These are phyloP conservation scores for Amiota mariae DNA, from an alignment of 2,888 invertebrate genomes.

Conservation along the genomic window DNA sequence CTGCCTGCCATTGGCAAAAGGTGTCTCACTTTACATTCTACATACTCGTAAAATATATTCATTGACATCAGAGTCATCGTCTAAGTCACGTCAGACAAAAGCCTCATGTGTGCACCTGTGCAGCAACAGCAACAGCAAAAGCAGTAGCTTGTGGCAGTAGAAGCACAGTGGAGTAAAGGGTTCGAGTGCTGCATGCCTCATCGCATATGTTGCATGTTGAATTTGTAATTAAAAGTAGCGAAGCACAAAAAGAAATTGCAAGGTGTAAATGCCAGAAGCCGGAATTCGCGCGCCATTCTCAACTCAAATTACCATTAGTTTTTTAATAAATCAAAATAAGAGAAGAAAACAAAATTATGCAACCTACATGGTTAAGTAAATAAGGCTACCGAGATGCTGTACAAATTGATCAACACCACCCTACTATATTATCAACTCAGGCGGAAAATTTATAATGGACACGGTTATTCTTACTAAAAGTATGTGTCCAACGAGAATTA, in stretches of 20 bases:
- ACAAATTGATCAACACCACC: too few species aligned
- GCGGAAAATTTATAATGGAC: too few species aligned
- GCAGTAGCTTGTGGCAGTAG: background rate
- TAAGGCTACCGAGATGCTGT: too few species aligned
- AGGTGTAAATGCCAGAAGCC: conserved; percentile 61
- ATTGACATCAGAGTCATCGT: background rate
- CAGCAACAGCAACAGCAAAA: conserved; percentile 38
- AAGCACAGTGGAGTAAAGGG: background rate
- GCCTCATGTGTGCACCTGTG: background rate
- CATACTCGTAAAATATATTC: background rate
- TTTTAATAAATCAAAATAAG: too few species aligned
- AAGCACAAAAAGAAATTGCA: conserved; percentile 49
- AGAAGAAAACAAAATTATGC: too few species aligned
- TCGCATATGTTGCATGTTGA: conserved; percentile 45
- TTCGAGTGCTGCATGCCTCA: background rate
- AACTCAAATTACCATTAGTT: conserved; percentile 12
- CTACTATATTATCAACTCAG: too few species aligned
- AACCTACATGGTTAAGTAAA: too few species aligned
- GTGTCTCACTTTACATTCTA: too few species aligned
- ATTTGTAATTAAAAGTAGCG: conserved; percentile 55
- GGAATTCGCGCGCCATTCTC: conserved; percentile 23
- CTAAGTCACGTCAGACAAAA: conserved; percentile 22
- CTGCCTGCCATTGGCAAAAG: too few species aligned
- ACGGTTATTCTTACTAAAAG: background rate
- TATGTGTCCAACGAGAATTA: conserved; percentile 41